phyloP scores from a whole-genome alignment of 1,140 invertebrate genomes.

The Drosophila guanche region DNA sequence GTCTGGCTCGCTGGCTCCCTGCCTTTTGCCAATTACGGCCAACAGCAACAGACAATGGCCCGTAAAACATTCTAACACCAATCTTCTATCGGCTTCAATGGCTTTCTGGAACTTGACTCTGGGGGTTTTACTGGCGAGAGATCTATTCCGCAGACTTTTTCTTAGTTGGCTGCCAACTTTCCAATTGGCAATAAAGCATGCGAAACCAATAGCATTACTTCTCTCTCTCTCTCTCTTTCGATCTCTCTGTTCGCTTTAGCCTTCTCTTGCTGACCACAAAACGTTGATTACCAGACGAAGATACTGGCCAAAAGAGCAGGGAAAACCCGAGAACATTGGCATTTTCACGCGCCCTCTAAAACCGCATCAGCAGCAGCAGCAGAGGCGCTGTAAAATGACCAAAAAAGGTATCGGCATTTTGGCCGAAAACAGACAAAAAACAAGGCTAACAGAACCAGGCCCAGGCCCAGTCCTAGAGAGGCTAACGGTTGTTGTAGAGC shows the following conservation, averaged over 20 bases:
- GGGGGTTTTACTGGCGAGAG: slow-evolving; percentile 5
- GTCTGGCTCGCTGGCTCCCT: neutral
- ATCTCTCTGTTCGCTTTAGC: slow-evolving; percentile 5
- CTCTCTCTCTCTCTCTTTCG: slow-evolving; percentile 30
- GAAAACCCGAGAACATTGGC: slow-evolving; percentile 44
- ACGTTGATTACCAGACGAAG: slow-evolving; percentile 73
- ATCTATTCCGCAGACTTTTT: slow-evolving; percentile 3
- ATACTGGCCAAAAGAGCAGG: slow-evolving; percentile 38
- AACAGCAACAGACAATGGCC: slow-evolving; percentile 63
- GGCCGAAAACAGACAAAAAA: slow-evolving; percentile 27
- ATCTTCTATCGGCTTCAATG: slow-evolving; percentile 52
- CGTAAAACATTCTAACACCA: slow-evolving; percentile 79
- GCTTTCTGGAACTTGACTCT: slow-evolving; percentile 44
- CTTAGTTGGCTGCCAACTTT: slow-evolving; percentile 65
- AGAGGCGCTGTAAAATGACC: slow-evolving; percentile 77
- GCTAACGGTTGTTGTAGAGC: slow-evolving; percentile 78
- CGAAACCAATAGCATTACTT: slow-evolving; percentile 71
- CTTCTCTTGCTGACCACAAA: slow-evolving; percentile 70
- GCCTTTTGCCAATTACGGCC: slow-evolving; percentile 67
- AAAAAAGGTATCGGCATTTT: slow-evolving; percentile 69
- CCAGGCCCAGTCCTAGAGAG: slow-evolving; percentile 39
- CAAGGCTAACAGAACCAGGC: slow-evolving; percentile 23
- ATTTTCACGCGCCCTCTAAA: slow-evolving; percentile 75
- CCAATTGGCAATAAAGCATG: slow-evolving; percentile 81
- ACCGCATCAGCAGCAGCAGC: slow-evolving; percentile 64